Evolutionary conservation across 2,888 invertebrate genomes (phyloP).

Genomic region (Microctonus hyperodae): DNA sequence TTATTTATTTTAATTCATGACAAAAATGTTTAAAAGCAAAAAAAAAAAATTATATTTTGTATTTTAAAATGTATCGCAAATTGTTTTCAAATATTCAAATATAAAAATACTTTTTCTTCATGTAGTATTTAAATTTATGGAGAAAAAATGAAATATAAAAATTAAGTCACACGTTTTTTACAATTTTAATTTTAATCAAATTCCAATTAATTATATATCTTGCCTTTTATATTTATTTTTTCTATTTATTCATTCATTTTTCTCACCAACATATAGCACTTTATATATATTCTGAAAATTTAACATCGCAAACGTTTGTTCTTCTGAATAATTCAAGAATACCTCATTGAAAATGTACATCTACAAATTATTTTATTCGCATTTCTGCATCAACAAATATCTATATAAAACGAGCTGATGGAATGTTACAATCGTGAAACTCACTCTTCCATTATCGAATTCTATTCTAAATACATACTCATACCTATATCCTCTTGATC

Average conservation of each 20-base stretch:
- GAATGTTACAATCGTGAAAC: not conserved
- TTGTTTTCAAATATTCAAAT: too few species aligned
- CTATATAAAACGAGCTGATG: not conserved
- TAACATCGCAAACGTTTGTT: not conserved
- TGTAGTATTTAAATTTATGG: not conserved
- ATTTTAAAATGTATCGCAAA: too few species aligned
- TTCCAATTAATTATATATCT: not conserved
- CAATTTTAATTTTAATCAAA: not conserved
- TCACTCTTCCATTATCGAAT: not conserved
- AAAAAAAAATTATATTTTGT: too few species aligned
- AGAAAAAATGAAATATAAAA: not conserved
- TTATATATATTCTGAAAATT: not conserved
- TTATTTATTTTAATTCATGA: too few species aligned
- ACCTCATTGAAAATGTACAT: not conserved
- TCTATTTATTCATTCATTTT: not conserved
- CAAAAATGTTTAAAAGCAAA: too few species aligned
- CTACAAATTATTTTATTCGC: not conserved
- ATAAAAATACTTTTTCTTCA: too few species aligned
- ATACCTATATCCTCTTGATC: not conserved
- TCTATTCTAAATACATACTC: not conserved
- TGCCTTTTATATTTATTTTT: not conserved
- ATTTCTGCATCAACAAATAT: not conserved
- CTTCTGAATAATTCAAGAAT: not conserved
- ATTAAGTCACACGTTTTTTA: not conserved
- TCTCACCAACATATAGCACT: not conserved